Evolutionary conservation across 2,888 invertebrate species (phyloP).

Genomic region (Cerceris ruficornis): DNA sequence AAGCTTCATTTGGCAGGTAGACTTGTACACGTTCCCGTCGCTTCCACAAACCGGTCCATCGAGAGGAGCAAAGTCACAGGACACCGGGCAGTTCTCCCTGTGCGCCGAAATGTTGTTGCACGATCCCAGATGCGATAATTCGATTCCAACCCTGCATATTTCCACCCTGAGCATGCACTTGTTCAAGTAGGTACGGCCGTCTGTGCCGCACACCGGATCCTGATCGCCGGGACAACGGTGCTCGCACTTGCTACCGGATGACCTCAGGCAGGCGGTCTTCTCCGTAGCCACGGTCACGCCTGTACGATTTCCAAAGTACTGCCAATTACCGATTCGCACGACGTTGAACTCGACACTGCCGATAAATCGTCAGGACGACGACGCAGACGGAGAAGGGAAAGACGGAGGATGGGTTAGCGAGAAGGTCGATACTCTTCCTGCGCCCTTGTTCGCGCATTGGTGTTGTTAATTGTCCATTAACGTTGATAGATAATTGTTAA

Average conservation of each 20-base stretch:
- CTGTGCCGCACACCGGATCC: slow-evolving; percentile 94
- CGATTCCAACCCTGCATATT: slow-evolving; percentile 84
- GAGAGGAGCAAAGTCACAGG: slow-evolving; percentile 92
- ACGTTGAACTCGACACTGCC: neutral
- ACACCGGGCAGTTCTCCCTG: slow-evolving; percentile 94
- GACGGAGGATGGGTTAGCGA: too few species aligned
- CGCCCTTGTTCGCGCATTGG: too few species aligned
- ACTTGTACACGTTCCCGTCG: slow-evolving; percentile 95
- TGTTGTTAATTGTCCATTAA: too few species aligned
- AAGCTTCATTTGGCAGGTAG: slow-evolving; percentile 95
- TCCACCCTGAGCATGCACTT: slow-evolving; percentile 84
- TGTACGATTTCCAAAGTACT: slow-evolving; percentile 55
- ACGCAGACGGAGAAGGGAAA: too few species aligned
- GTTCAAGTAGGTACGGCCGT: slow-evolving; percentile 93
- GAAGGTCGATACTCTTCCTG: too few species aligned
- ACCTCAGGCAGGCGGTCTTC: slow-evolving; percentile 82
- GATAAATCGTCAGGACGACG: neutral
- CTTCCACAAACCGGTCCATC: slow-evolving; percentile 96
- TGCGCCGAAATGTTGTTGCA: slow-evolving; percentile 90
- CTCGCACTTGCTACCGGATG: slow-evolving; percentile 83
- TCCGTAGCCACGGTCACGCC: slow-evolving; percentile 79
- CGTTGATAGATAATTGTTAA: too few species aligned
- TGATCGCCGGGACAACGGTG: slow-evolving; percentile 91
- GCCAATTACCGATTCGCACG: slow-evolving; percentile 25
- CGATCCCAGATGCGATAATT: slow-evolving; percentile 85